Evolutionary conservation across 2,113 vertebrate species (phyloP), one percentile per base, ranked within the genome.

Genomic region (Leucoraja erinaceus): DNA sequence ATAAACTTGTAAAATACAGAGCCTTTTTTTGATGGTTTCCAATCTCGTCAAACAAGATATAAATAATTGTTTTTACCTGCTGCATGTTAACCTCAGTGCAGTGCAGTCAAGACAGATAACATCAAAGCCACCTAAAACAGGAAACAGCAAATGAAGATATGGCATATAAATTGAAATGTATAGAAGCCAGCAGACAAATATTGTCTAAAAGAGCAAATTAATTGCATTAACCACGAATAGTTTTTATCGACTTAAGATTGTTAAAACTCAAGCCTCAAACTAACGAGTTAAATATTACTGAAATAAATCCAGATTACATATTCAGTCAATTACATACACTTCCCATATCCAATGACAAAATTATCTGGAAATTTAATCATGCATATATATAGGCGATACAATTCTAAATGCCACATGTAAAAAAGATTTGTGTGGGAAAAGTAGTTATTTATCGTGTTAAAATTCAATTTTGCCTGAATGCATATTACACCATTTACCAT

Each of bases 81-180:
- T 96, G 94, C 94, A 96, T 93, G 95, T 94, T 93, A 97, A 93
- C 94, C 97, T 95, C 94, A 97, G 84, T 2, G 96, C 95, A 76
- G 96, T 94, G 94, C 97, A 98, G 79, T 94, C 96, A 93, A 98
- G 96, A 95, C 97, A 97, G 0, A 95, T 93, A 4, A 94, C 94
- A 86, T 96, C 94, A 93, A 96, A 93, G 93, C 96, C 95, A 94
- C 96, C 98, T 99, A 94, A 88, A 94, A 95, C 8, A 93, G 77
- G 90, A 68, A 68, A 31, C 93, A 75, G 47, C 84, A 0, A 66
- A 94, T 92, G 93, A 84, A 54, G 9, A 18, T 5, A 84, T 31
- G 83, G 11, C 83, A 88, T 88, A 88, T 5, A 88, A 63, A 88
- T 31, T 31, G 16, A 11, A 61, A 84, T 56, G 10, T n/a, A 12